phyloP scores from a whole-genome alignment of 2,797 vertebrate species.

The Denticeps clupeoides region DNA sequence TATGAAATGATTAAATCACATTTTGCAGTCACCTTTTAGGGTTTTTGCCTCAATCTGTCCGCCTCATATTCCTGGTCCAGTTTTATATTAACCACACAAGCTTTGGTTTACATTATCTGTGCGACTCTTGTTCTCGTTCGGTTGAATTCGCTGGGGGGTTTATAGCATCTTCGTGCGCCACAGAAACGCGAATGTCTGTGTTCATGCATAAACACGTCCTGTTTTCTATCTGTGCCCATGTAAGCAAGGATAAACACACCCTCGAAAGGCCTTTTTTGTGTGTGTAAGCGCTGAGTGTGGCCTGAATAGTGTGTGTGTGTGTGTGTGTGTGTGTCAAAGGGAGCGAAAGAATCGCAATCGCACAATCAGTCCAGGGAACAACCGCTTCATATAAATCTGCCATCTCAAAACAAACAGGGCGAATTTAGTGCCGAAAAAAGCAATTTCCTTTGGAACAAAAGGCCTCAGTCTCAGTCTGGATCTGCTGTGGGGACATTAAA shows the following conservation, averaged over 20 bases:
- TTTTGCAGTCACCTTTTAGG: no score
- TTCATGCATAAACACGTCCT: not conserved
- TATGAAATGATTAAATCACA: no score
- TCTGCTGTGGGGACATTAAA: slow-evolving; percentile 29
- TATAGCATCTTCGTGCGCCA: no score
- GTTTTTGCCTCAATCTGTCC: no score
- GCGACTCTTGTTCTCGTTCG: no score
- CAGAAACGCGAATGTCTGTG: not conserved
- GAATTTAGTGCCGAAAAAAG: slow-evolving; percentile 34
- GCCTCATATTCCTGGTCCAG: no score
- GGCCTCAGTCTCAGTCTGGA: slow-evolving; percentile 32
- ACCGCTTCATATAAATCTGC: slow-evolving; percentile 38
- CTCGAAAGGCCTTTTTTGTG: not conserved
- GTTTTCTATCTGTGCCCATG: not conserved
- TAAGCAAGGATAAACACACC: not conserved
- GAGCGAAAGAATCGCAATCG: no score
- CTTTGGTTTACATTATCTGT: slow-evolving; percentile 17
- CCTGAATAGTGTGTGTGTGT: not conserved
- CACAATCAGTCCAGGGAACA: slow-evolving; percentile 35
- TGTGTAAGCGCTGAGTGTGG: not conserved
- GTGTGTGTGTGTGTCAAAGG: not conserved
- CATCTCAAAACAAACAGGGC: slow-evolving; percentile 41
- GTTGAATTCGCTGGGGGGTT: no score
- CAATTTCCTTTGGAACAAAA: slow-evolving; percentile 36
- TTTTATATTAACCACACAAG: no score